These are phyloP conservation scores for Lordiphosa mommai DNA, from an alignment of 1,140 invertebrate genomes.

Conservation along the genomic window DNA sequence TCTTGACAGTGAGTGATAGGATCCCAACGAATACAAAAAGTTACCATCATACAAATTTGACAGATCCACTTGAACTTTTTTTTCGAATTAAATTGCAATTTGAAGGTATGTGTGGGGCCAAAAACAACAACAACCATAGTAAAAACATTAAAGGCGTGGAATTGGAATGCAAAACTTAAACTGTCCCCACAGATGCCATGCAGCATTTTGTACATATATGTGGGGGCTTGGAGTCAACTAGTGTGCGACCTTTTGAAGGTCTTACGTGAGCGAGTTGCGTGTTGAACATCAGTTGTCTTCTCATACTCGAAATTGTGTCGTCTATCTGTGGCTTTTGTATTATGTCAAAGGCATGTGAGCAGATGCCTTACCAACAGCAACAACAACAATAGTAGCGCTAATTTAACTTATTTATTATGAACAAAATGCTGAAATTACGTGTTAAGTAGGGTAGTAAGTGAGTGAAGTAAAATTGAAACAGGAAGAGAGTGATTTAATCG, in stretches of 20 bases:
- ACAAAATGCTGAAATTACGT: constrained; percentile 32
- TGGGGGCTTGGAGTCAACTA: constrained; percentile 17
- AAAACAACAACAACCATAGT: constrained; percentile 11
- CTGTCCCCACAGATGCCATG: constrained; percentile 23
- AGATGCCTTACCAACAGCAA: constrained; percentile 1
- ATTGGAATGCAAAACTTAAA: constrained; percentile 45
- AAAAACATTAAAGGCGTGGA: constrained; percentile 36
- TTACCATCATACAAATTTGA: constrained; percentile 51
- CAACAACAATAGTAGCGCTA: constrained; percentile 53
- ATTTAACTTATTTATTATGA: constrained; percentile 71
- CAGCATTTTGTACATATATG: constrained; percentile 20
- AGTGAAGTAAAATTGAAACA: constrained; percentile 10
- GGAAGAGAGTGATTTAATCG: constrained; percentile 12
- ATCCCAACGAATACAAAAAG: constrained; percentile 37
- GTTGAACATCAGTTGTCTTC: constrained; percentile 2
- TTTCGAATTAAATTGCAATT: constrained; percentile 73
- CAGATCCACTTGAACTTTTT: constrained; percentile 45
- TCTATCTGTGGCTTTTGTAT: constrained; percentile 30
- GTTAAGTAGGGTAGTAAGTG: neutral
- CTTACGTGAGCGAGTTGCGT: constrained; percentile 65
- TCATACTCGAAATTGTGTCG: constrained; percentile 19
- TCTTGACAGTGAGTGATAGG: constrained; percentile 72
- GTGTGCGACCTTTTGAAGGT: constrained; percentile 58
- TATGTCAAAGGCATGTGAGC: constrained; percentile 6
- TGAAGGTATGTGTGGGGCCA: constrained; percentile 32